Evolutionary conservation across 30 jellyfish, hydroid and myxozoan species (phyloP).

Genomic region (Thelohanellus kitauei): DNA sequence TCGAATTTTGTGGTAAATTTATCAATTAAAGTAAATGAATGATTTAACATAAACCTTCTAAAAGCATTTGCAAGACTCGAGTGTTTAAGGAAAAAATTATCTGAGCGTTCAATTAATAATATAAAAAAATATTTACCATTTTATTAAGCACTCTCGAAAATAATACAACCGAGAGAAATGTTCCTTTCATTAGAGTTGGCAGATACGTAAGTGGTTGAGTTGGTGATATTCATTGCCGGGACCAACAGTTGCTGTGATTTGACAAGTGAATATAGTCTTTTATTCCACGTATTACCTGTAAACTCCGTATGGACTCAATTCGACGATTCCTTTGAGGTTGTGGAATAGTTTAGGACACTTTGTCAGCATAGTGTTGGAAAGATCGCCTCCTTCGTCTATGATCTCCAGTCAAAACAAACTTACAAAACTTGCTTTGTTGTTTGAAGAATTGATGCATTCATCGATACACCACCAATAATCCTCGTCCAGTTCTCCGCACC

Average conservation of each 20-base stretch:
- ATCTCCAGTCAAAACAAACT: conserved; percentile 5
- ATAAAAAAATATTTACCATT: no score
- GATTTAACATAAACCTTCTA: no score
- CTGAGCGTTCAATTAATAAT: no score
- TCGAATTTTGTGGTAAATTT: no score
- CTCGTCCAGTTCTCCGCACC: conserved; percentile 84
- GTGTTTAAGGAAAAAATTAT: no score
- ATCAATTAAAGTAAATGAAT: no score
- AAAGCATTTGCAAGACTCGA: no score
- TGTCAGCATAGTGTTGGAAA: conserved; percentile 37
- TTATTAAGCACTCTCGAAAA: no score
- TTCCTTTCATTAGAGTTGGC: no score
- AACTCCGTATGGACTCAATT: conserved; percentile 66
- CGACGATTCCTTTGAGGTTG: conserved; percentile 58
- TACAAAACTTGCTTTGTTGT: conserved; percentile 51
- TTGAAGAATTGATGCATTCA: conserved; percentile 37
- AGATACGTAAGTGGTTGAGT: conserved; percentile 53
- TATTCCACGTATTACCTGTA: conserved; percentile 18
- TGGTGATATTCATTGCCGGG: conserved; percentile 81
- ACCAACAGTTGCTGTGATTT: conserved; percentile 52
- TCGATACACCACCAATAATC: conserved; percentile 95
- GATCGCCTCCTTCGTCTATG: conserved; percentile 73
- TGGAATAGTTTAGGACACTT: conserved; percentile 47
- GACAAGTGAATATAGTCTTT: conserved; percentile 31
- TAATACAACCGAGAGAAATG: no score